Base-by-base conservation (phyloP, 2,113 vertebrate species). In the Pachycephala philippinensis region DNA sequence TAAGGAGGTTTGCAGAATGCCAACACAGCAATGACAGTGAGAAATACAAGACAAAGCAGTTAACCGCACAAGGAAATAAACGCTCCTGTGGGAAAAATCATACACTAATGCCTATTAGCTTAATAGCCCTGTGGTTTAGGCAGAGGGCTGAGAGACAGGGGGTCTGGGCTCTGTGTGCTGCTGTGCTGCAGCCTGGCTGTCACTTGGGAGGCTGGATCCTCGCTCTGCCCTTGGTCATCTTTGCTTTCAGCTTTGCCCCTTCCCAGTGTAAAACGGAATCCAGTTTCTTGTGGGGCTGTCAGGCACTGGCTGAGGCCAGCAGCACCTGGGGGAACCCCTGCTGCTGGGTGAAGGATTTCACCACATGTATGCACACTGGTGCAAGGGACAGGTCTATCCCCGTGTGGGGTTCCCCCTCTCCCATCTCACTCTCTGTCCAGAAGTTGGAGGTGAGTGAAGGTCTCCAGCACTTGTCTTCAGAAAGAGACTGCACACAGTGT, bases 41-140 rank as follows among this genome's bases (percentile, higher is more conserved):
- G 97, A 97, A 97, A 97, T 82, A 96, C 61, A 96, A 96, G 96
- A 94, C 82, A 56, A 79, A 94, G 60, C 78, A 91, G 81, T 95
- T 97, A 97, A 97, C 95, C 96, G 84, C 96, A 97, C 80, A 91
- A 90, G 87, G 90, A 96, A 97, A 95, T 96, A 95, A 97, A 97
- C 13, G 49, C 61, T 97, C 97, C 96, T 52, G 22, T 72, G 97
- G 97, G 97, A 97, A 96, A 94, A 95, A 87, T 97, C 94, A 71
- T 97, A 97, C 97, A 97, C 89, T 97, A 96, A 97, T 97, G 95
- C 94, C 94, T 97, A 97, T 97, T 97, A 97, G 93, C 96, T 96
- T 97, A 97, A 97, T 96, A 96, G 96, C 72, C 50, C 40, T 95
- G 96, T 91, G 95, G 97, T 96, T 97, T 95, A 84, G 77, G 68